Evolutionary conservation across 2,797 vertebrate species (phyloP), one percentile per base, ranked within the genome.

Genomic region (Cirrhinus molitorella): DNA sequence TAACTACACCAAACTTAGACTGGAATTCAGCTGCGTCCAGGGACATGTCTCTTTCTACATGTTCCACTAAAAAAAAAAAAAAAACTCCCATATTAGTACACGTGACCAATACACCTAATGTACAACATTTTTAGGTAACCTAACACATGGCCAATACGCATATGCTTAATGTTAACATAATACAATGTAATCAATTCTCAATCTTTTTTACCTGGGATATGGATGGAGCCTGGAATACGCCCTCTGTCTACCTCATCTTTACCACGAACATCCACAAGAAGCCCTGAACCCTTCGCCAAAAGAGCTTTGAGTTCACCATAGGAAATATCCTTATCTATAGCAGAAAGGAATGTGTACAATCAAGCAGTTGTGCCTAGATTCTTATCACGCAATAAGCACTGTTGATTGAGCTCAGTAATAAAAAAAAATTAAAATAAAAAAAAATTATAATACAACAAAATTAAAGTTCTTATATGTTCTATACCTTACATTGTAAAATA

Each of bases 181-280:
- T n/a, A n/a, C n/a, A n/a, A n/a, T n/a, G n/a, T n/a, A n/a, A n/a
- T n/a, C n/a, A n/a, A 3, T 61, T 6, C 25, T 63, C 14, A 3
- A 63, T 63, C 7, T 31, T 11, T 25, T 81, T 83, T 75, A 96
- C 96, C 79, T 83, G 95, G 96, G 53, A 97, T 96, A 88, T 96
- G 90, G 61, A 96, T 70, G 1, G 95, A 95, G 79, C 94, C 93
- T 0, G 90, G 90, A 49, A 97, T 96, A 53, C 25, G 79, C 13
- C 96, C 96, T 23, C 85, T 90, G 0, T 94, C 92, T 14, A 95
- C 92, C 85, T 96, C 96, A 21, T 92, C 94, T 83, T 95, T 90
- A 25, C 87, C 87, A 7, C 96, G 92, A 25, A 96, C 96, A 49
- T 97, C 95, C 59, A 97, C 89, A 83, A 96, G 66, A 53, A 95